phyloP scores from a whole-genome alignment of 2,797 vertebrate species.

The Liasis olivaceus region DNA sequence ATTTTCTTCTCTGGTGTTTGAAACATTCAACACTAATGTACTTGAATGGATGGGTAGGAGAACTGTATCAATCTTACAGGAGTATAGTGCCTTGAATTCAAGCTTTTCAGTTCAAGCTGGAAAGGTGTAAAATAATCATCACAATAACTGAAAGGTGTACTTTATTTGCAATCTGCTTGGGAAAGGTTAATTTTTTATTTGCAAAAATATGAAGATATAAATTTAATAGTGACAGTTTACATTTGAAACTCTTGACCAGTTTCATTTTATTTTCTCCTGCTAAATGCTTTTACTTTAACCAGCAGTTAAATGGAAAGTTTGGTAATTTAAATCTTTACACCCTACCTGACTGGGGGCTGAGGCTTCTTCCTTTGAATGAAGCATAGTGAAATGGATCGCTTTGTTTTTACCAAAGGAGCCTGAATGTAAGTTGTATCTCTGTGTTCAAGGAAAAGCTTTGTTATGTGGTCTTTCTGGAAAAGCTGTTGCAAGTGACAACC shows the following conservation, averaged over 20 bases:
- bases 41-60: constrained; percentile 73
- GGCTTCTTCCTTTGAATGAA: constrained; percentile 17
- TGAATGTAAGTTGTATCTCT: not conserved
- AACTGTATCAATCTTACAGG: constrained; percentile 74
- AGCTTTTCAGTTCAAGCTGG: constrained; percentile 76
- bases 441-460: constrained; percentile 22
- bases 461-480: constrained; percentile 3
- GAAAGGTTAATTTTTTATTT: constrained; percentile 69
- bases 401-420: constrained; percentile 12
- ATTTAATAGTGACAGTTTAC: constrained; percentile 69
- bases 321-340: constrained; percentile 3
- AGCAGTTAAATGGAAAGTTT: constrained; percentile 42
- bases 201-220: constrained; percentile 50
- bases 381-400: constrained; percentile 22
- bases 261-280: constrained; percentile 71
- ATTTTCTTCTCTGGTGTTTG: constrained; percentile 63
- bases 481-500: not conserved
- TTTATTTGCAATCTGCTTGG: constrained; percentile 65
- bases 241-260: not conserved
- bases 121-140: constrained; percentile 70
- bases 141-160: constrained; percentile 70
- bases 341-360: not conserved
- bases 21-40: constrained; percentile 64
- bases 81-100: constrained; percentile 92
- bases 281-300: constrained; percentile 77